phyloP scores from a whole-genome alignment of 2,888 invertebrate genomes.

The Hoplodrina ambigua region DNA sequence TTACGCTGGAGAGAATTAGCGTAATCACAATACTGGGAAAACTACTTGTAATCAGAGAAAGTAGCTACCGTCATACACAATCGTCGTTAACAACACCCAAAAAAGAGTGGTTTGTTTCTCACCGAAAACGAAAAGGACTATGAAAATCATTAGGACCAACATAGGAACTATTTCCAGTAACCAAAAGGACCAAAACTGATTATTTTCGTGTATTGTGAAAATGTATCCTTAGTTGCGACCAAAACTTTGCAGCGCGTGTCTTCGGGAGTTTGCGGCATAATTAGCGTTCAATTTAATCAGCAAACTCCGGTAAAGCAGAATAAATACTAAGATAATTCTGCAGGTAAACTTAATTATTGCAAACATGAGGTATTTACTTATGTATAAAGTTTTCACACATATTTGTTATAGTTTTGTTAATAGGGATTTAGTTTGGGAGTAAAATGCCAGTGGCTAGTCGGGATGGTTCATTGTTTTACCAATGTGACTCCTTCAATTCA shows the following conservation, averaged over 20 bases:
- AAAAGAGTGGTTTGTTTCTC: background rate
- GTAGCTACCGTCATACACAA: background rate
- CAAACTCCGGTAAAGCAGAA: conserved; percentile 26
- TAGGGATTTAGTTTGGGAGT: too few species aligned
- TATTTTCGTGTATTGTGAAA: conserved; percentile 7
- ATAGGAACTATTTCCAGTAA: background rate
- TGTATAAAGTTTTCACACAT: background rate
- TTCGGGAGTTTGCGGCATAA: conserved; percentile 34
- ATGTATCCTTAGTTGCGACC: conserved; percentile 18
- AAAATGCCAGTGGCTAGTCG: too few species aligned
- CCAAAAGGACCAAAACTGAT: background rate
- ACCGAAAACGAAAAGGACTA: background rate
- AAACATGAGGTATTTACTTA: background rate
- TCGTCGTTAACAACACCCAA: background rate
- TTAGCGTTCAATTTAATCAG: conserved; percentile 49
- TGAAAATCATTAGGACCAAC: background rate
- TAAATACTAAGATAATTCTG: conserved; percentile 20
- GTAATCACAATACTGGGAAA: background rate
- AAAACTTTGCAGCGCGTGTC: conserved; percentile 27
- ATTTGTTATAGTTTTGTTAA: background rate
- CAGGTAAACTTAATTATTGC: conserved; percentile 18
- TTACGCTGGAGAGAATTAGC: background rate
- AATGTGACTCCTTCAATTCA: background rate
- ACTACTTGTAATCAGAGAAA: background rate
- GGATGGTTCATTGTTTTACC: too few species aligned